Percentiles rank a stretch among this genome's conserved stretches.
Conservation (phyloP, 2,888 invertebrate genomes). For the Lasioglossum leucozonium region DNA sequence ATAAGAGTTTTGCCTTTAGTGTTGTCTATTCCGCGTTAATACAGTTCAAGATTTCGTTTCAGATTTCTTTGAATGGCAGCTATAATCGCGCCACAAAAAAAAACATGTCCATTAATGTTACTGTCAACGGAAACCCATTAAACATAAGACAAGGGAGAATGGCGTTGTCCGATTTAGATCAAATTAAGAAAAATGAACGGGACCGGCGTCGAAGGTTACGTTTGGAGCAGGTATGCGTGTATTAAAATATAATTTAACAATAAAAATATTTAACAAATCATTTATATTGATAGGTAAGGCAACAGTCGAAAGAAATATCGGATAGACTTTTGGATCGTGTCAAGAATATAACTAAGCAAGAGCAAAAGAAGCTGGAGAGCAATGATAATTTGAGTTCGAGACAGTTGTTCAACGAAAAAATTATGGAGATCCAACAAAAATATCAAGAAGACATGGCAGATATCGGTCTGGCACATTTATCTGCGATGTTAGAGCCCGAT, state of each 20-base stretch:
- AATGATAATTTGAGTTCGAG: constrained; percentile 85
- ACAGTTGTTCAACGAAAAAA: constrained; percentile 85
- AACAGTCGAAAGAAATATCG: constrained; percentile 88
- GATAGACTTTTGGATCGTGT: constrained; percentile 86
- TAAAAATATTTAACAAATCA: not conserved
- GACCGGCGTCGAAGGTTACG: constrained; percentile 87
- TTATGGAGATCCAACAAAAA: constrained; percentile 85
- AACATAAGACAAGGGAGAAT: constrained; percentile 85
- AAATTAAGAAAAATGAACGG: constrained; percentile 86
- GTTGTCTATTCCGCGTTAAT: not conserved
- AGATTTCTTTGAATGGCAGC: constrained; percentile 16
- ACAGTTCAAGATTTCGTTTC: constrained; percentile 60
- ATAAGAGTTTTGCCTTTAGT: not conserved
- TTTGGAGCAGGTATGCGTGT: constrained; percentile 86
- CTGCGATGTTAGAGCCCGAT: constrained; percentile 83
- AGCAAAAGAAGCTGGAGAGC: constrained; percentile 85
- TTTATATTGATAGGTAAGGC: constrained; percentile 85
- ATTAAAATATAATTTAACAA: no score
- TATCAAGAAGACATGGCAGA: constrained; percentile 85
- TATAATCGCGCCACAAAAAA: not conserved
- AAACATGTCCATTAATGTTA: constrained; percentile 87
- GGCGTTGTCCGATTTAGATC: constrained; percentile 85
- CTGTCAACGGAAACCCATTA: constrained; percentile 86
- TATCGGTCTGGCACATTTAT: constrained; percentile 85
- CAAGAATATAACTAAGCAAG: constrained; percentile 85